Conservation (phyloP, 2,888 invertebrate genomes). For the Dastarcus helophoroides region DNA sequence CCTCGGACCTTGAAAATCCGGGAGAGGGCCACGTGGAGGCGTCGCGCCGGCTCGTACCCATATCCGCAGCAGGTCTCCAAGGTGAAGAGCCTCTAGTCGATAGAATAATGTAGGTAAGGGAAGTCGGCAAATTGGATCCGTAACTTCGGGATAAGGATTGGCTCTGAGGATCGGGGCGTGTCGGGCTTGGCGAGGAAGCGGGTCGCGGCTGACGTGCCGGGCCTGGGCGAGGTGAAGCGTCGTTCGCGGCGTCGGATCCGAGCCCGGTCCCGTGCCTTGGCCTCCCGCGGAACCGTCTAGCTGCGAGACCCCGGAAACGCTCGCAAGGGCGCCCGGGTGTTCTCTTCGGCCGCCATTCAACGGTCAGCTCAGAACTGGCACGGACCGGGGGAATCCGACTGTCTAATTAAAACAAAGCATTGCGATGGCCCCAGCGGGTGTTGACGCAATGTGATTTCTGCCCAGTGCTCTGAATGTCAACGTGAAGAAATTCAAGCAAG, state of each 20-base stretch:
- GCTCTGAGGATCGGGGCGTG: too few relatives aligned
- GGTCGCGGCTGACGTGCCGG: constrained; percentile 23
- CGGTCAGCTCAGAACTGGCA: constrained; percentile 21
- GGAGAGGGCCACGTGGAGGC: constrained; percentile 26
- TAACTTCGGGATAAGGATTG: too few relatives aligned
- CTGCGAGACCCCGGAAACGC: constrained; percentile 20
- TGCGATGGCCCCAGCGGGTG: constrained; percentile 18
- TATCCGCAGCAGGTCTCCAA: constrained; percentile 69
- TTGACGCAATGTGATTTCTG: constrained; percentile 22
- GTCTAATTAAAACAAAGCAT: constrained; percentile 23
- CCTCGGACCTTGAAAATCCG: constrained; percentile 35
- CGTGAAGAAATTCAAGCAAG: constrained; percentile 54
- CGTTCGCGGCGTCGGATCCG: constrained; percentile 23
- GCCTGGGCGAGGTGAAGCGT: constrained; percentile 16
- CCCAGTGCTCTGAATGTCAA: constrained; percentile 19
- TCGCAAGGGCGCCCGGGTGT: neutral
- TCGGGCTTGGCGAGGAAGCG: constrained; percentile 44
- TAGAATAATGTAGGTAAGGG: constrained; percentile 37
- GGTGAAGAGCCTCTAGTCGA: constrained; percentile 19
- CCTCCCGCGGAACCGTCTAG: constrained; percentile 30
- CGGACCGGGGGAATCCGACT: constrained; percentile 21
- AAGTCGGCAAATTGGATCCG: constrained; percentile 57
- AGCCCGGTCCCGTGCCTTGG: constrained; percentile 36
- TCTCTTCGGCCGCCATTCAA: constrained; percentile 15
- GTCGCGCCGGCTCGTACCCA: constrained; percentile 40